Evolutionary conservation across 2,113 vertebrate genomes (phyloP), one percentile per base, ranked within the genome.

Genomic region (Psittacus erithacus): DNA sequence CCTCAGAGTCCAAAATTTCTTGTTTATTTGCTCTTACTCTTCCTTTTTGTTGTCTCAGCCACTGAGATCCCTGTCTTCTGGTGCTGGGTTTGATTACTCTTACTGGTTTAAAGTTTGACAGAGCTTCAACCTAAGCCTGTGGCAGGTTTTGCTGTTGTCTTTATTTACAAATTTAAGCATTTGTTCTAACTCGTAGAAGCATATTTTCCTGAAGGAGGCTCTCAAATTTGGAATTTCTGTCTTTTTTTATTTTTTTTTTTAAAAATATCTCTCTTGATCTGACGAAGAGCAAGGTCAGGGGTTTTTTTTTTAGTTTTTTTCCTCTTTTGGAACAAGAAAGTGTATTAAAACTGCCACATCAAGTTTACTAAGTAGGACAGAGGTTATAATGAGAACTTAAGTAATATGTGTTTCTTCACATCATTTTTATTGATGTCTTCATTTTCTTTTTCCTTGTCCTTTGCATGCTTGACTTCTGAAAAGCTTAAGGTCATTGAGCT

Each of bases 381-480:
- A 28, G 28, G 9, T 60, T 76, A 31, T 23, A 7, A 24, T 17
- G 27, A 79, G 38, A 79, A 79, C 55, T 53, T 63, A 13, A 67
- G 20, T 29, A 67, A 70, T 60, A 35, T 1, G 0, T 64, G 17
- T 60, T 64, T 81, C 22, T 85, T 38, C 22, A 7, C 4, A 7
- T 78, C 0, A 0, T 43, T 90, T 82, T 13, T 46, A 28, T 55
- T 39, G 24, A 35, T 76, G 13, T n/a, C 23, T 62, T 29, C 6
- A 3, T 70, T 68, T 80, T 85, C 39, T 67, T 76, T 83, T 20
- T 87, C 20, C 9, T 81, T n/a, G 74, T 60, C 29, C 11, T 69
- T 84, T 74, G 19, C 9, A 2, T 75, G 10, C 43, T 78, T 88
- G 24, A 47, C 27, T 14, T 57, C 41, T 70, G 50, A 29, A 75